phyloP scores from a whole-genome alignment of 2,113 vertebrate genomes.

The Larimichthys crocea region DNA sequence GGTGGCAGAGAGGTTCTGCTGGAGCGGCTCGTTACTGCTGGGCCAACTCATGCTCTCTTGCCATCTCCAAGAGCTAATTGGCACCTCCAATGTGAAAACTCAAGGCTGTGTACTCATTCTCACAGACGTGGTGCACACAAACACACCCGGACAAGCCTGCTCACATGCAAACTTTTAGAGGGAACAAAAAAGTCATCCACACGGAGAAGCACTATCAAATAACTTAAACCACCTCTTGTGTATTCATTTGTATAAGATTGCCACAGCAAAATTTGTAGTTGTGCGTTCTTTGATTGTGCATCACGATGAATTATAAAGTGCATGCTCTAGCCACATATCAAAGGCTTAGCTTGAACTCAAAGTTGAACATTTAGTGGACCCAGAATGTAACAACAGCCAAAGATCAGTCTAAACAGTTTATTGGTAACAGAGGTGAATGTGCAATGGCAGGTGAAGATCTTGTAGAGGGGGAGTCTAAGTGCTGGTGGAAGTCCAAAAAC shows the following conservation, averaged over 20 bases:
- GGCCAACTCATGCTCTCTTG: slow-evolving; percentile 70
- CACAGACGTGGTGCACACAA: slow-evolving; percentile 51
- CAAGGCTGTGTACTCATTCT: slow-evolving; percentile 63
- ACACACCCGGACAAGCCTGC: background rate
- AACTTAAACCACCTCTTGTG: slow-evolving; percentile 6
- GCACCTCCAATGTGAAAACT: slow-evolving; percentile 73
- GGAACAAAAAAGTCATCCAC: slow-evolving; percentile 6
- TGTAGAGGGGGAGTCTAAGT: too few relatives aligned
- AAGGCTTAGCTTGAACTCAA: background rate
- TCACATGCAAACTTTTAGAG: background rate
- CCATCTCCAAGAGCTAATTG: slow-evolving; percentile 82
- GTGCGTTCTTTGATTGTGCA: background rate
- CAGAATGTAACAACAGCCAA: too few relatives aligned
- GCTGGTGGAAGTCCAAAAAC: too few relatives aligned
- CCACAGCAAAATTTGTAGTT: background rate
- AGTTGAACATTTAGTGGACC: too few relatives aligned
- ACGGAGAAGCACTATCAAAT: slow-evolving; percentile 9
- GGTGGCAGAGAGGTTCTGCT: slow-evolving; percentile 59
- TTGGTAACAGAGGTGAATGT: too few relatives aligned
- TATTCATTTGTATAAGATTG: background rate
- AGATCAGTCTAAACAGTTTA: too few relatives aligned
- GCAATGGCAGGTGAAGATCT: too few relatives aligned
- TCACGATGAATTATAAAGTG: background rate
- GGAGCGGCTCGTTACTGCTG: slow-evolving; percentile 70
- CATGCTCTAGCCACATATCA: too few relatives aligned